Percentiles rank a stretch among this genome's conserved stretches.
These are phyloP conservation scores for Mesaphorura yosii DNA, from an alignment of 1,140 invertebrate species.

Conservation along the genomic window DNA sequence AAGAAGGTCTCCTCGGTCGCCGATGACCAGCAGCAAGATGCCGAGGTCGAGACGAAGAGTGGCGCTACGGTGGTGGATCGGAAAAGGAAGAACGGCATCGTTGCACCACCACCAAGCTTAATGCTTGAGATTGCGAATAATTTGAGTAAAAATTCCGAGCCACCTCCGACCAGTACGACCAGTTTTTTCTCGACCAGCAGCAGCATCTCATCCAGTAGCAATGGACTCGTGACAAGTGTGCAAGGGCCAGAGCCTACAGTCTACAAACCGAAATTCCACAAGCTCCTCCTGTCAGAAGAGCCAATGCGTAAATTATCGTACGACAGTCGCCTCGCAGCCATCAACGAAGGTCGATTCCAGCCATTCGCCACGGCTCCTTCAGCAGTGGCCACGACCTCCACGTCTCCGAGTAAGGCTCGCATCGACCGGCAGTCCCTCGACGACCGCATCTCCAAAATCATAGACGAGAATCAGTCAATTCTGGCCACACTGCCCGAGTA, in stretches of 20 bases:
- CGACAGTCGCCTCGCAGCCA: not conserved
- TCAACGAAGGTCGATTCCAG: not conserved
- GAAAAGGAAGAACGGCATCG: conserved; percentile 4
- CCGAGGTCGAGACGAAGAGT: not conserved
- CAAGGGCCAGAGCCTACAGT: not conserved
- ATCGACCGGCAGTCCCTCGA: conserved; percentile 25
- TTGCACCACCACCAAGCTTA: not conserved
- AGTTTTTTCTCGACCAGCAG: not conserved
- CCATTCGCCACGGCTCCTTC: not conserved
- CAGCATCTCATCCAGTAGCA: not conserved
- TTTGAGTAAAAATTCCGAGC: not conserved
- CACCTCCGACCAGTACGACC: not conserved
- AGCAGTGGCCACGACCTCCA: not conserved
- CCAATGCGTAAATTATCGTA: not conserved
- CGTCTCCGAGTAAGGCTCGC: not conserved
- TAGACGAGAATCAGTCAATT: conserved; percentile 29
- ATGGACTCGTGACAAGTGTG: not conserved
- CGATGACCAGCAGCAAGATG: not conserved
- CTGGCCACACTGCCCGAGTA: conserved; percentile 27
- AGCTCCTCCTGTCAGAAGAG: not conserved
- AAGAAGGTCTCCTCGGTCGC: conserved; percentile 22
- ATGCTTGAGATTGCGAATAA: not conserved
- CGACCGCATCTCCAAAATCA: conserved; percentile 30
- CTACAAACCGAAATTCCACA: conserved; percentile 31
- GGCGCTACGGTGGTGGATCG: no score